phyloP scores from a whole-genome alignment of 2,113 vertebrate species.

The Larimichthys polyactis region DNA sequence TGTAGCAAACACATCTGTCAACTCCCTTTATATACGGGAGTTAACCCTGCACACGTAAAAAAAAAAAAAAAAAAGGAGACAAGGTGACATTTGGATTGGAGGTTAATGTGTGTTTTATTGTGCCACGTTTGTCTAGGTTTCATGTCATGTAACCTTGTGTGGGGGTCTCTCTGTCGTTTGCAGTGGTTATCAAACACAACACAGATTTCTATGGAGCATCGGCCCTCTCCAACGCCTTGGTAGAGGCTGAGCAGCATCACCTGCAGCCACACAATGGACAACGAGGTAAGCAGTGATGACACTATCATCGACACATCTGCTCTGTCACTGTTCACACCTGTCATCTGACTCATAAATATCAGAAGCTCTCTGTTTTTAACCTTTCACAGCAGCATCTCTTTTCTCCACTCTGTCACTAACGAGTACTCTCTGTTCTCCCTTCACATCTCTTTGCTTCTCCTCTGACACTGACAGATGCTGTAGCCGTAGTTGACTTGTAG shows the following conservation, averaged over 20 bases:
- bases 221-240: slow-evolving; percentile 20
- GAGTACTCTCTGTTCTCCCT: slow-evolving; percentile 52
- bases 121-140: slow-evolving; percentile 17
- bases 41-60: background rate
- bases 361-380: background rate
- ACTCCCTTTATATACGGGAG: background rate
- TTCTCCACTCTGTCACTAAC: slow-evolving; percentile 50
- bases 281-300: slow-evolving; percentile 53
- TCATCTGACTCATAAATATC: background rate
- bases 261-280: slow-evolving; percentile 68
- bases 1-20: slow-evolving; percentile 15
- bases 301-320: slow-evolving; percentile 11
- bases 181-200: slow-evolving; percentile 25
- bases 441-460: slow-evolving; percentile 48
- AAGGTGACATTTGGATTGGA: background rate
- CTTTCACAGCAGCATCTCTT: slow-evolving; percentile 10
- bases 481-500: slow-evolving; percentile 74
- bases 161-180: slow-evolving; percentile 10
- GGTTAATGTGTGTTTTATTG: background rate
- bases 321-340: slow-evolving; percentile 19
- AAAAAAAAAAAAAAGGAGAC: no score
- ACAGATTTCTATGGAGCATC: background rate
- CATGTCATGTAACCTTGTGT: slow-evolving; percentile 42
- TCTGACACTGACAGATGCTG: slow-evolving; percentile 69
- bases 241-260: slow-evolving; percentile 46